Conservation (phyloP, 2,888 invertebrate species). For the Yponomeuta evonymella region DNA sequence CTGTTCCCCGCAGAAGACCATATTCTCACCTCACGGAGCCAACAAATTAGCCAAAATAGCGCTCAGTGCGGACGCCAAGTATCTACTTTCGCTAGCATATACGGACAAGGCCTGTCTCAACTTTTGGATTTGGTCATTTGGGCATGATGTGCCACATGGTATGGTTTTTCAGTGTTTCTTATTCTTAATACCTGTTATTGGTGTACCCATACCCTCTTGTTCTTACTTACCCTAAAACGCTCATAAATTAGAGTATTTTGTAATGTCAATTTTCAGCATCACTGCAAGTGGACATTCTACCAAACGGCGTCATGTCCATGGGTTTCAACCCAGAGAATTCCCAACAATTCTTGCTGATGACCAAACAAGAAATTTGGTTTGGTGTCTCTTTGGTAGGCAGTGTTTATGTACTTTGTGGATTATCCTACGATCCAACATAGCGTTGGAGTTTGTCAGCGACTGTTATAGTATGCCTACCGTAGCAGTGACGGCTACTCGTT, state of each 20-base stretch:
- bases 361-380: constrained; percentile 52
- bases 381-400: constrained; percentile 41
- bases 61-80: constrained; percentile 76
- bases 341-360: constrained; percentile 51
- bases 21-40: constrained; percentile 71
- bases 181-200: background rate
- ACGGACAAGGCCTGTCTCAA: constrained; percentile 58
- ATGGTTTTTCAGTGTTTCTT: constrained; percentile 17
- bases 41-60: constrained; percentile 51
- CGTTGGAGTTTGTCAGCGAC: no score
- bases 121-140: constrained; percentile 80
- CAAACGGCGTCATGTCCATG: constrained; percentile 43
- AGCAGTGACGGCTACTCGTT: no score
- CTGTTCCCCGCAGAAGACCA: constrained; percentile 67
- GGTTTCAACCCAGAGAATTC: constrained; percentile 52
- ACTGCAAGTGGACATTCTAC: constrained; percentile 29
- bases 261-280: background rate
- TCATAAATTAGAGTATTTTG: background rate
- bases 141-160: constrained; percentile 73
- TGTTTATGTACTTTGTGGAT: background rate
- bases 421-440: no score
- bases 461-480: no score
- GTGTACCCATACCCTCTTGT: background rate
- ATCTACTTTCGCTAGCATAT: constrained; percentile 73
- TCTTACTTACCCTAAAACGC: background rate